Base-by-base conservation (phyloP, 2,113 vertebrate genomes). In the Neodon shergylaensis region DNA sequence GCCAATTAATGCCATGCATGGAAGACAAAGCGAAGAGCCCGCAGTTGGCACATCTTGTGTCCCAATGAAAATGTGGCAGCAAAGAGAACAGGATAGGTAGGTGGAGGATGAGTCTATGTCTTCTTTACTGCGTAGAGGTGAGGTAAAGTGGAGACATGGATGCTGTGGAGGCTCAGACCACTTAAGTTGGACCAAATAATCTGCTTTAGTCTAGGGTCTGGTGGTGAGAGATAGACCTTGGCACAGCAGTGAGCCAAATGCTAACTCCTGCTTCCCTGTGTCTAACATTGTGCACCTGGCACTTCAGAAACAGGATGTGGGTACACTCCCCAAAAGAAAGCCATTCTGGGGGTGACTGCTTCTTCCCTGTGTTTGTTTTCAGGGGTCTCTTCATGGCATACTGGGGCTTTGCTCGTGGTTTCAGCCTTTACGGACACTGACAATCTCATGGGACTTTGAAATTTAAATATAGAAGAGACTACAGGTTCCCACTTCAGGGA, bases 401-500 rank as follows among this genome's bases (percentile, higher is more conserved):
- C 3, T 0, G 8, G 7, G 24, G 9, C 13, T 70, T 92, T 83
- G 13, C 93, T 94, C 1, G 83, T 93, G 28, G 36, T 70, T 94
- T 95, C 47, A 83, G 36, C 19, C 52, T 90, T 77, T 74, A 52
- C 58, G 49, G 73, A 54, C 42, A 52, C 42, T 97, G 73, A 92
- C 88, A 96, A 87, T 86, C 61, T 95, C 85, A 83, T 77, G 77
- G 96, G 86, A n/a, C 83, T 88, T 89, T 85, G 74, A 94, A 78
- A 81, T 95, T 83, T 86, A 94, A 91, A 94, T 95, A 83, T 91
- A 89, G 79, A 94, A 85, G n/a, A 79, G 24, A 68, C 90, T 88
- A 36, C 72, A 93, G 92, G 24, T 73, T 95, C 92, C 76, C 85
- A 94, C 77, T 84, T 96, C 94, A 92, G 88, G 76, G 83, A 94